phyloP scores from a whole-genome alignment of 1,140 invertebrate species.

The Drosophila pandora region DNA sequence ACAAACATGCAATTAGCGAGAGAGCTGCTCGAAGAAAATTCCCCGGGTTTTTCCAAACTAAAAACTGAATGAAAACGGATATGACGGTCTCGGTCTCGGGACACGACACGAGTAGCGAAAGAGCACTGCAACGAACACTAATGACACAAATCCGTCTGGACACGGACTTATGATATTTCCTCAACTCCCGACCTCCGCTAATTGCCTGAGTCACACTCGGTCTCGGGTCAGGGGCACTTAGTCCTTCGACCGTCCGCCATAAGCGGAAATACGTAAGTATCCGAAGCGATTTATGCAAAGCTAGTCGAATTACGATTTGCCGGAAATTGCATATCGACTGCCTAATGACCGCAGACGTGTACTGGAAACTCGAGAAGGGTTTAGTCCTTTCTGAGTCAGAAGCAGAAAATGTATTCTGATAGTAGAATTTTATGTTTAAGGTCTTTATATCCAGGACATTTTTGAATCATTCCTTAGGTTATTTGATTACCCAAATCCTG shows the following conservation, averaged over 20 bases:
- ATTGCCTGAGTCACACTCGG: slow-evolving; percentile 69
- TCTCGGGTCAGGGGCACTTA: slow-evolving; percentile 63
- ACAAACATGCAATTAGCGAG: slow-evolving; percentile 77
- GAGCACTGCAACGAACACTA: slow-evolving; percentile 41
- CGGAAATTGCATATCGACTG: slow-evolving; percentile 57
- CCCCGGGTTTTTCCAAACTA: slow-evolving; percentile 69
- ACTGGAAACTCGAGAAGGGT: slow-evolving; percentile 40
- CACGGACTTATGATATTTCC: slow-evolving; percentile 6
- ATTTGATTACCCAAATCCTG: no score
- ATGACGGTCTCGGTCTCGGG: slow-evolving; percentile 2
- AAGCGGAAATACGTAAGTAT: slow-evolving; percentile 54
- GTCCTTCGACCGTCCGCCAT: slow-evolving; percentile 16
- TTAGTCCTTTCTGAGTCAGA: not conserved
- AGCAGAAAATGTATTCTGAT: not conserved
- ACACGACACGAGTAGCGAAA: slow-evolving; percentile 3
- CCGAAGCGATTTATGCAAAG: slow-evolving; percentile 67
- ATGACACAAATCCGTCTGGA: slow-evolving; percentile 77
- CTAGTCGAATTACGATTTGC: slow-evolving; percentile 70
- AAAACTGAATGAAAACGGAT: slow-evolving; percentile 67
- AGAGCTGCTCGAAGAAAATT: slow-evolving; percentile 45
- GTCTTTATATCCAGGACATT: not conserved
- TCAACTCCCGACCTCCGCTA: slow-evolving; percentile 38
- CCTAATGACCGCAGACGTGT: slow-evolving; percentile 58
- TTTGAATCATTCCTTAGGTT: no score
- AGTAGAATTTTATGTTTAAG: no score